Evolutionary conservation across 2,113 vertebrate species (phyloP).

Genomic region (Pygathrix nemaeus): DNA sequence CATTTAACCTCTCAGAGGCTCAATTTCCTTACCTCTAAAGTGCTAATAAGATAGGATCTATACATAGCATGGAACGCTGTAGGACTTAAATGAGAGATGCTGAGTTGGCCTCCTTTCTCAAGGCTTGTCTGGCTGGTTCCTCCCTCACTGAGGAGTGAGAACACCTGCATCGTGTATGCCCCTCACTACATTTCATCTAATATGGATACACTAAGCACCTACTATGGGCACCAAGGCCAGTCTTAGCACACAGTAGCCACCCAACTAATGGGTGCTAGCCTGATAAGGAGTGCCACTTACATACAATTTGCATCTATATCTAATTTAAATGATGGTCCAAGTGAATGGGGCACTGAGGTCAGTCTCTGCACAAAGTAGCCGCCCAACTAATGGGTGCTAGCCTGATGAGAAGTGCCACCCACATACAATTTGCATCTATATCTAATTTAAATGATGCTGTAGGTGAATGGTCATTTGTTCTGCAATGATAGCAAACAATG

Average conservation of each 20-base stretch:
- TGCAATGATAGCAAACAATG: not conserved
- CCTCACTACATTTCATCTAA: not conserved
- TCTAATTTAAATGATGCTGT: not conserved
- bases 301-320: not conserved
- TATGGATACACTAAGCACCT: not conserved
- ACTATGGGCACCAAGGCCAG: not conserved
- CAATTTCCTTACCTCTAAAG: not conserved
- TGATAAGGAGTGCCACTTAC: not conserved
- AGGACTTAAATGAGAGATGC: not conserved
- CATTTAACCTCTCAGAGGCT: not conserved
- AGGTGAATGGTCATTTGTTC: not conserved
- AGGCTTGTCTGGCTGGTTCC: too few species aligned
- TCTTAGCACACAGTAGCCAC: not conserved
- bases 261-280: not conserved
- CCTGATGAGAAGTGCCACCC: not conserved
- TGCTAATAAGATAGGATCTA: not conserved
- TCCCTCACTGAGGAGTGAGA: not conserved
- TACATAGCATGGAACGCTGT: too few species aligned
- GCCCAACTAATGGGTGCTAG: not conserved
- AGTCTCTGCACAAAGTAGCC: not conserved
- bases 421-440: too few species aligned
- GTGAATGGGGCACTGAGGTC: too few species aligned
- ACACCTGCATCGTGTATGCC: rapidly evolving
- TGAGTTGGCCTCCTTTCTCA: not conserved
- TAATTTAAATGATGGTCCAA: not conserved